Evolutionary conservation across 2,797 vertebrate species (phyloP).

Genomic region (Linurgus olivaceus): DNA sequence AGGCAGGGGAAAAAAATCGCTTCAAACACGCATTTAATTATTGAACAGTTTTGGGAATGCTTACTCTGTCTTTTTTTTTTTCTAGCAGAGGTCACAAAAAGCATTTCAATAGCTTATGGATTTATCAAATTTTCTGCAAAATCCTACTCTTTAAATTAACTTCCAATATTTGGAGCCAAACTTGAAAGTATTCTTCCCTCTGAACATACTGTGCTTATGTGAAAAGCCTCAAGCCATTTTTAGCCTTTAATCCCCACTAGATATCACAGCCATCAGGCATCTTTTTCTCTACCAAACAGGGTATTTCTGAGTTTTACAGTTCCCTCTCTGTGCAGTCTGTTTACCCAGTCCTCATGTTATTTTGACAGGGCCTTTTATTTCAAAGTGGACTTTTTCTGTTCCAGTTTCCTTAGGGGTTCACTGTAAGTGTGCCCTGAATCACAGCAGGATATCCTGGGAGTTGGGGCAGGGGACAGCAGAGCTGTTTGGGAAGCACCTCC

Average conservation of each 20-base stretch:
- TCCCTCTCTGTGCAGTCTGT: not conserved
- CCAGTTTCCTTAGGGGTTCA: not conserved
- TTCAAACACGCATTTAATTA: slow-evolving; percentile 16
- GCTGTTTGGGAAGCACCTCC: not conserved
- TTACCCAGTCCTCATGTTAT: not conserved
- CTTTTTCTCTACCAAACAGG: not conserved
- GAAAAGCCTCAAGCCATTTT: slow-evolving; percentile 67
- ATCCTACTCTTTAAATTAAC: slow-evolving; percentile 6
- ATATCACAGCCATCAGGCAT: slow-evolving; percentile 48
- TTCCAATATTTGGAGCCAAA: slow-evolving; percentile 51
- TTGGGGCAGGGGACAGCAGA: not conserved
- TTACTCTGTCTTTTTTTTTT: not conserved
- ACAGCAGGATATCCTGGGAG: not conserved
- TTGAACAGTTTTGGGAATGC: not conserved
- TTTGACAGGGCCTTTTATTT: not conserved
- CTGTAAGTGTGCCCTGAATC: not conserved
- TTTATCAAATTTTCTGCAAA: slow-evolving; percentile 32
- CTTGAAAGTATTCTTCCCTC: slow-evolving; percentile 51
- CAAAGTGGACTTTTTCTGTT: not conserved
- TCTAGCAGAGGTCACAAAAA: not conserved
- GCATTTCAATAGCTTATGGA: not conserved
- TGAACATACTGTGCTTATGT: slow-evolving; percentile 31
- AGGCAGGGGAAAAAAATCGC: not conserved
- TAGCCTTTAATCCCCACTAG: slow-evolving; percentile 64
- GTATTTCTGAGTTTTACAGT: slow-evolving; percentile 26